A percentile compares a stretch with the other conserved stretches of the same genome.
Conservation (phyloP, 2,113 vertebrate species). For the Grus americana region DNA sequence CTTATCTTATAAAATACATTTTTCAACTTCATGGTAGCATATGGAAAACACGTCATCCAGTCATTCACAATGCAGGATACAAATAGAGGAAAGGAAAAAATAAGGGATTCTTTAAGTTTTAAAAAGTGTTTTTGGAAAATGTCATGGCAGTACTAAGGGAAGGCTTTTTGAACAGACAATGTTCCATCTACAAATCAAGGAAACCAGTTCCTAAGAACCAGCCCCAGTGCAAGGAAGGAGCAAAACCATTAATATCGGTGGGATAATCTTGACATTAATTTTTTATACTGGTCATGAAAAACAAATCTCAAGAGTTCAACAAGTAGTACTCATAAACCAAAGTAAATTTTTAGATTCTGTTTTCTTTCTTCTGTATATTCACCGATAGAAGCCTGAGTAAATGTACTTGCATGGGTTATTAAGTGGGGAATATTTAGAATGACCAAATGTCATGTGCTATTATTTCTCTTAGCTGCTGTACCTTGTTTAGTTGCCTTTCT, state of each 20-base stretch:
- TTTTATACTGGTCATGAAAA: not conserved
- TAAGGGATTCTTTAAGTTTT: not conserved
- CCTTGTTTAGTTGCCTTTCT: slow-evolving; percentile 11
- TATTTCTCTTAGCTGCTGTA: not conserved
- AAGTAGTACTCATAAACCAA: not conserved
- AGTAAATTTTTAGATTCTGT: not conserved
- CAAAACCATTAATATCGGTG: not conserved
- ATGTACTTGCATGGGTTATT: not conserved
- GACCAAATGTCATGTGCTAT: not conserved
- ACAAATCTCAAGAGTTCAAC: not conserved
- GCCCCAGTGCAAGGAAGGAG: not conserved
- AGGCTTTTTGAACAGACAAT: not conserved
- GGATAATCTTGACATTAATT: not conserved
- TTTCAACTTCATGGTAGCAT: not conserved
- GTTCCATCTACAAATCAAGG: not conserved
- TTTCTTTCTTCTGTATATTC: not conserved
- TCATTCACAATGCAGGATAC: not conserved
- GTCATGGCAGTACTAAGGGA: not conserved
- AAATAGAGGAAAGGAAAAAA: not conserved
- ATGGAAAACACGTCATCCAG: not conserved
- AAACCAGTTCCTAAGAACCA: not conserved
- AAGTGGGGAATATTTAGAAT: not conserved
- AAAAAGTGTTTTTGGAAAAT: not conserved
- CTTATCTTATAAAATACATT: not conserved
- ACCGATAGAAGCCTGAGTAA: not conserved